Evolutionary conservation across 2,888 invertebrate genomes (phyloP).

Genomic region (Parnassius mnemosyne): DNA sequence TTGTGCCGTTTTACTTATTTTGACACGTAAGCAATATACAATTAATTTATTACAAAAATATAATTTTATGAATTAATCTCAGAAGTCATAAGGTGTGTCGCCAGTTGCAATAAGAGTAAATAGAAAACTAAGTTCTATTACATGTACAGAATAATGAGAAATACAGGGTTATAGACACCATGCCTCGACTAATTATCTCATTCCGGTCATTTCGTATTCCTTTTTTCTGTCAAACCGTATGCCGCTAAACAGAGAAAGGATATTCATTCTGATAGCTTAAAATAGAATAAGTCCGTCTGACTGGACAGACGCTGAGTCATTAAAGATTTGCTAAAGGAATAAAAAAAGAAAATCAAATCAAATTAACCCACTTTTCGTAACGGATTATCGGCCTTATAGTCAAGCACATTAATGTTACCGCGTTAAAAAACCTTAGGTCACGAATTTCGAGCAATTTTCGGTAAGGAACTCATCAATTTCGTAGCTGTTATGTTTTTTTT

Average conservation of each 20-base stretch:
- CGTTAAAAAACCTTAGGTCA: conserved; percentile 40
- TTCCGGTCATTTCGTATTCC: not conserved
- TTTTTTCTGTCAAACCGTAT: conserved; percentile 1
- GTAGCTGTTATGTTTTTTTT: conserved; percentile 51
- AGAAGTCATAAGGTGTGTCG: too few relatives aligned
- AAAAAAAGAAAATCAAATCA: conserved; percentile 19
- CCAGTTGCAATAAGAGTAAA: too few relatives aligned
- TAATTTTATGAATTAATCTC: too few relatives aligned
- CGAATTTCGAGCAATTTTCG: conserved; percentile 58
- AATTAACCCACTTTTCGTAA: conserved; percentile 15
- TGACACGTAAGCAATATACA: too few relatives aligned
- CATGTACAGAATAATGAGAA: too few relatives aligned
- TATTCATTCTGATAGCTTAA: conserved; percentile 31
- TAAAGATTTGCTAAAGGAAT: conserved; percentile 25
- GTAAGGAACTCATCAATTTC: conserved; percentile 60
- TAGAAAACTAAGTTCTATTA: too few relatives aligned
- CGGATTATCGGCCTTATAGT: conserved; percentile 5
- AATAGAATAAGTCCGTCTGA: conserved; percentile 46
- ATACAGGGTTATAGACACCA: too few relatives aligned
- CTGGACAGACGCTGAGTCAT: conserved; percentile 62
- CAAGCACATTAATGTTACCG: conserved; percentile 14
- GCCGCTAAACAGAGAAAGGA: conserved; percentile 18
- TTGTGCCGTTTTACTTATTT: too few relatives aligned
- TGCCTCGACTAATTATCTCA: not conserved
- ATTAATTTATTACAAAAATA: too few relatives aligned